Evolutionary conservation across 2,888 invertebrate species (phyloP).

Genomic region (Troides aeacus): DNA sequence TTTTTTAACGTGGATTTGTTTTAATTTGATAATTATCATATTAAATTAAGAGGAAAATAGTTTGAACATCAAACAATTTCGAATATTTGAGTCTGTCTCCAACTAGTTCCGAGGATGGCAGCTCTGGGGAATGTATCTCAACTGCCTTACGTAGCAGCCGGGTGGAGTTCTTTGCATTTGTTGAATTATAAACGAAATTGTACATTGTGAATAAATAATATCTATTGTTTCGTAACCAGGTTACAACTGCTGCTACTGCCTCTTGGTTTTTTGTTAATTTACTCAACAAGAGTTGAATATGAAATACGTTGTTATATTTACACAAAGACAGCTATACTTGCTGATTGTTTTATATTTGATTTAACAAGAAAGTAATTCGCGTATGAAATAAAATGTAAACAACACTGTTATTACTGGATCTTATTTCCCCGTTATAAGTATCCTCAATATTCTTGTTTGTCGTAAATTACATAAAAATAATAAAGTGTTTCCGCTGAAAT

Average conservation of each 20-base stretch:
- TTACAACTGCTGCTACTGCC: no score
- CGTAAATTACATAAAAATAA: background rate
- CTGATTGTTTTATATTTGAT: no score
- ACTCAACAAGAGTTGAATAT: no score
- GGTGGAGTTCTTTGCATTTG: background rate
- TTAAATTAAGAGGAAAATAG: background rate
- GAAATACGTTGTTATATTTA: no score
- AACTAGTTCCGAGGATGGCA: background rate
- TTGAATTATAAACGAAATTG: conserved; percentile 1
- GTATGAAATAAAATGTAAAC: no score
- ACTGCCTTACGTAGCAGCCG: background rate
- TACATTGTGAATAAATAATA: background rate
- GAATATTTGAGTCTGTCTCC: background rate
- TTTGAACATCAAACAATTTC: background rate
- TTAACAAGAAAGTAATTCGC: no score
- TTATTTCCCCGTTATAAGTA: no score
- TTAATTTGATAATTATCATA: background rate
- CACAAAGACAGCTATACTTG: no score
- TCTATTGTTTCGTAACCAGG: background rate
- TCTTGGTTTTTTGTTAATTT: no score
- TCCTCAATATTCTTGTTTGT: background rate
- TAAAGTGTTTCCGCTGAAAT: background rate
- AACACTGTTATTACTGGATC: no score
- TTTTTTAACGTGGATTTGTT: background rate
- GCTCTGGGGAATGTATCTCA: background rate